A percentile compares a stretch with the other conserved stretches of the same genome.
phyloP scores from a whole-genome alignment of 1,140 invertebrate genomes.

The Musca vetustissima region DNA sequence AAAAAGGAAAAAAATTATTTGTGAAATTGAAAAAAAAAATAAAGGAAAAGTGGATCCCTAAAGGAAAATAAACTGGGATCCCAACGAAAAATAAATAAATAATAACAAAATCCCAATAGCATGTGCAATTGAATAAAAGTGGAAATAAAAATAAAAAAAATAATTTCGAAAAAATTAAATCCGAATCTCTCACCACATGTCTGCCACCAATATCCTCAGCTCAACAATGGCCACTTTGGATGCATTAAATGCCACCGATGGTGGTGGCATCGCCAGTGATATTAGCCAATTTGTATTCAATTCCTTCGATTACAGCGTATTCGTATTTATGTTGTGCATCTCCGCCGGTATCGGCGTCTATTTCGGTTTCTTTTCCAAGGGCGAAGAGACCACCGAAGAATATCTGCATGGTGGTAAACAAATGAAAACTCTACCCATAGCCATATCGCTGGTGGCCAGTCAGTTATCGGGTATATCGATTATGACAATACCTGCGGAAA shows the following conservation, averaged over 20 bases:
- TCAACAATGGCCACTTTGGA: not conserved
- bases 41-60: no score
- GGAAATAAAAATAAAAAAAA: no score
- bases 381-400: conserved; percentile 61
- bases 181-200: no score
- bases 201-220: no score
- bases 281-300: not conserved
- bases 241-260: not conserved
- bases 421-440: conserved; percentile 67
- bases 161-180: no score
- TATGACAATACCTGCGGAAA: conserved; percentile 76
- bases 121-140: no score
- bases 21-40: no score
- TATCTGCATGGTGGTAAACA: conserved; percentile 65
- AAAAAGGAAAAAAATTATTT: no score
- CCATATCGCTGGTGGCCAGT: conserved; percentile 69
- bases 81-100: no score
- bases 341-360: conserved; percentile 69
- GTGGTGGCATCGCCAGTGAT: no score
- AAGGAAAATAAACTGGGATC: no score
- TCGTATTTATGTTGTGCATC: conserved; percentile 62
- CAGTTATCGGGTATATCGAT: conserved; percentile 82
- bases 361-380: conserved; percentile 58
- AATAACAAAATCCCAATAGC: no score
- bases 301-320: conserved; percentile 62